A percentile compares a stretch with the other conserved stretches of the same genome.
Evolutionary conservation across 2,888 invertebrate genomes (phyloP).

Genomic region (Phengaris alcon): DNA sequence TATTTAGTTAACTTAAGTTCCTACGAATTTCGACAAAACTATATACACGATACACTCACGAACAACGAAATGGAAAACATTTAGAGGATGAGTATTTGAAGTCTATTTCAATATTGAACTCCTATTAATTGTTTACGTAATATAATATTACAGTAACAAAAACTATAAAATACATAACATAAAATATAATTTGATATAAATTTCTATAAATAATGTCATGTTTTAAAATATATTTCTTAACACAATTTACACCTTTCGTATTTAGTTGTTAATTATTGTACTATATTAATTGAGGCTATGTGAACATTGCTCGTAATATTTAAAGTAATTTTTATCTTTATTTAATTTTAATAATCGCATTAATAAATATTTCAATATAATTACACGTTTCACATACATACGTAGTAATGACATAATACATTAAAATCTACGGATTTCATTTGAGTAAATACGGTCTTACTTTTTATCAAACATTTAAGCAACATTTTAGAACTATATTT

Average conservation of each 20-base stretch:
- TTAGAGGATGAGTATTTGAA: slow-evolving; percentile 3
- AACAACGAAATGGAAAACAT: slow-evolving; percentile 11
- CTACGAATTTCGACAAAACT: slow-evolving; percentile 23
- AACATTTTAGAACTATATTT: not conserved
- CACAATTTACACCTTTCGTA: not conserved
- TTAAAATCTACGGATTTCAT: not conserved
- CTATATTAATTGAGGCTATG: slow-evolving; percentile 10
- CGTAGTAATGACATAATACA: not conserved
- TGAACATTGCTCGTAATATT: not conserved
- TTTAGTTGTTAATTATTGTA: slow-evolving; percentile 13
- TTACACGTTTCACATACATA: not conserved
- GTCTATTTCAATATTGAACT: slow-evolving; percentile 11
- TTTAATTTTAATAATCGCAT: not conserved
- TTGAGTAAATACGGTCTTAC: not conserved
- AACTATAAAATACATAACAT: slow-evolving; percentile 1
- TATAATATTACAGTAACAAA: slow-evolving; percentile 11
- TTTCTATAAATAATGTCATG: not conserved
- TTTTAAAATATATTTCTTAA: slow-evolving; percentile 10
- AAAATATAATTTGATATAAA: slow-evolving; percentile 13
- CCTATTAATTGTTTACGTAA: slow-evolving; percentile 2
- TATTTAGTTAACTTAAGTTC: slow-evolving; percentile 27
- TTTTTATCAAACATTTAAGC: not conserved
- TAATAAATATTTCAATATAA: no score
- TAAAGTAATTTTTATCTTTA: not conserved
- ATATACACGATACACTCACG: slow-evolving; percentile 24